Base-by-base conservation (phyloP, 1,140 invertebrate species). In the Yoshiicerus persimilis region DNA sequence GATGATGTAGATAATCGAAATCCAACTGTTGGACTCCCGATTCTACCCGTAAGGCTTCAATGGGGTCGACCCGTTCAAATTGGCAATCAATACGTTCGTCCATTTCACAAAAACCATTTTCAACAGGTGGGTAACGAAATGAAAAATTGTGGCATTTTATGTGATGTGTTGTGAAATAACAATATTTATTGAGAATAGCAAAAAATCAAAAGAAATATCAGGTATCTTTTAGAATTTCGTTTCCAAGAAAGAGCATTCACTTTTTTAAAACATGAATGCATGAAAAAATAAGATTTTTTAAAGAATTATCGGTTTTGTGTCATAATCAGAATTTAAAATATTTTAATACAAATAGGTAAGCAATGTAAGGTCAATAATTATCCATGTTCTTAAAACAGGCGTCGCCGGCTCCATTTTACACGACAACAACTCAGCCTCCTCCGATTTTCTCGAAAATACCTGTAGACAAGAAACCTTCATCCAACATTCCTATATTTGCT, bases 21-120 rank as follows among this genome's bases (percentile, higher is more conserved):
- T 27, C 83, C 83, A 9, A 20, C 66, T 38, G 84, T 47, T 4
- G 70, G 84, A 30, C 66, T 86, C 0, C 87, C 87, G 8, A 34
- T 86, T 6, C n/a, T 75, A 36, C 87, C 87, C 4, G 84, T 88
- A 25, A 88, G 47, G 56, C 75, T 85, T 11, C 62, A 75, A 27
- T 88, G 87, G 87, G 87, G 87, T 13, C 84, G 56, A 64, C 87
- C 87, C 2, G 41, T 66, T 6, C 9, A 75, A 84, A 80, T 88
- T 34, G 87, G 84, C 39, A 75, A 66, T 39, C 56, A 84, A 36
- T 80, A 47, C 23, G n/a, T 86, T 2, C 27, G 56, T 27, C 64
- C 62, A n/a, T 23, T 66, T 20, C 80, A 85, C 36, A 62, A 47
- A 4, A 41, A 84, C 11, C 23, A 30, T 39, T 85, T 64, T 66